phyloP scores from a whole-genome alignment of 1,140 invertebrate genomes.

The Drosophila nigrodunni region DNA sequence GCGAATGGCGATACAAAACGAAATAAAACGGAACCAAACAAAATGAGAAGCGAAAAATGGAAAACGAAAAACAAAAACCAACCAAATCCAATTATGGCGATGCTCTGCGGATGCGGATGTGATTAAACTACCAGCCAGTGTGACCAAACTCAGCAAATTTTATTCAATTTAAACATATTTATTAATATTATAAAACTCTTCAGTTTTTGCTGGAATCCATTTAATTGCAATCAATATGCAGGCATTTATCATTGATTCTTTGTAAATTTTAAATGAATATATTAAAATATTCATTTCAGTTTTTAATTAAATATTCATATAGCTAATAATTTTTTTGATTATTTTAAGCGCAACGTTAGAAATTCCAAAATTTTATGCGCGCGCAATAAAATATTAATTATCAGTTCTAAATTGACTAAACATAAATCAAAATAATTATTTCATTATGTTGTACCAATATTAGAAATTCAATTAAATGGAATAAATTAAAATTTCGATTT shows the following conservation, averaged over 20 bases:
- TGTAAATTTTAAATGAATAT: neutral
- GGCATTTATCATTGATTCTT: neutral
- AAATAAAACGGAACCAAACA: conserved; percentile 4
- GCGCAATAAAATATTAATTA: too few species aligned
- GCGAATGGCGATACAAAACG: conserved; percentile 13
- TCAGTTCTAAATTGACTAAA: too few species aligned
- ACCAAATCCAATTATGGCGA: conserved; percentile 46
- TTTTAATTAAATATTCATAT: neutral
- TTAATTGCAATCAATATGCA: neutral
- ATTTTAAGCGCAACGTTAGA: too few species aligned
- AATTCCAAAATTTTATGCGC: too few species aligned
- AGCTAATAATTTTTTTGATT: too few species aligned
- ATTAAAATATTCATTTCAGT: conserved; percentile 4
- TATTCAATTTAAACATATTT: conserved; percentile 7
- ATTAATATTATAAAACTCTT: neutral
- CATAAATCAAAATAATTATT: too few species aligned
- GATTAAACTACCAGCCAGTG: conserved; percentile 46
- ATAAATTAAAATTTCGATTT: too few species aligned
- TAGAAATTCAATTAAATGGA: too few species aligned
- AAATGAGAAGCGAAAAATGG: conserved; percentile 1
- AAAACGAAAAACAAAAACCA: conserved; percentile 29
- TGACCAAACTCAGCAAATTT: conserved; percentile 23
- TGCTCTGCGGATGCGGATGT: conserved; percentile 33
- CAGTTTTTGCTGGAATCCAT: neutral
- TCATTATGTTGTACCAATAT: too few species aligned